Evolutionary conservation across 2,797 vertebrate species (phyloP).

Genomic region (Xenentodon cancila): DNA sequence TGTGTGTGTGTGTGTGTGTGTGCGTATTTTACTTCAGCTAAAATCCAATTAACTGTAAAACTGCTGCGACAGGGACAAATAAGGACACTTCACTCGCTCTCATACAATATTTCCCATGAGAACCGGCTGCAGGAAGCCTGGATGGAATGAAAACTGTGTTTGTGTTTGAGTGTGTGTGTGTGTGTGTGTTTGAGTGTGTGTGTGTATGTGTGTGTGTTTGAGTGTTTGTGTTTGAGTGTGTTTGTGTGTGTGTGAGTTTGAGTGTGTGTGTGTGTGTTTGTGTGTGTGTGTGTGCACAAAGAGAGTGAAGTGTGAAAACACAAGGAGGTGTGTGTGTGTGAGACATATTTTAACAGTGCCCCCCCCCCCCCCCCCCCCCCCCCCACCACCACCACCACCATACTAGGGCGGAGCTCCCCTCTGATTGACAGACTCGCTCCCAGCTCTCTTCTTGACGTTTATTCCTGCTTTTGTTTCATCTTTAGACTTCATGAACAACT

Average conservation of each 20-base stretch:
- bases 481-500: too few relatives aligned
- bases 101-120: conserved; percentile 70
- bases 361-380: too few relatives aligned
- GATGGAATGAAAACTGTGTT: conserved; percentile 63
- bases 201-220: too few relatives aligned
- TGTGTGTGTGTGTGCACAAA: conserved; percentile 41
- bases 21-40: neutral
- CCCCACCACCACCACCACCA: fast-evolving
- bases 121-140: conserved; percentile 68
- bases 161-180: conserved; percentile 27
- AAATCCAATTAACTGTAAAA: conserved; percentile 14
- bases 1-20: neutral
- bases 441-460: neutral
- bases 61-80: neutral
- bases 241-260: conserved; percentile 38
- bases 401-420: neutral
- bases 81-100: conserved; percentile 6
- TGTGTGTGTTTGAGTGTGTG: neutral
- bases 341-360: conserved; percentile 44
- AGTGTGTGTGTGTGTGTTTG: conserved; percentile 14
- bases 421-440: neutral
- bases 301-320: conserved; percentile 67
- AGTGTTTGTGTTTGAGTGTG: too few relatives aligned
- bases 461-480: neutral
- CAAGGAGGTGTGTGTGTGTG: conserved; percentile 19